These are phyloP conservation scores for Antitype chi DNA, from an alignment of 2,888 invertebrate genomes.

Conservation along the genomic window DNA sequence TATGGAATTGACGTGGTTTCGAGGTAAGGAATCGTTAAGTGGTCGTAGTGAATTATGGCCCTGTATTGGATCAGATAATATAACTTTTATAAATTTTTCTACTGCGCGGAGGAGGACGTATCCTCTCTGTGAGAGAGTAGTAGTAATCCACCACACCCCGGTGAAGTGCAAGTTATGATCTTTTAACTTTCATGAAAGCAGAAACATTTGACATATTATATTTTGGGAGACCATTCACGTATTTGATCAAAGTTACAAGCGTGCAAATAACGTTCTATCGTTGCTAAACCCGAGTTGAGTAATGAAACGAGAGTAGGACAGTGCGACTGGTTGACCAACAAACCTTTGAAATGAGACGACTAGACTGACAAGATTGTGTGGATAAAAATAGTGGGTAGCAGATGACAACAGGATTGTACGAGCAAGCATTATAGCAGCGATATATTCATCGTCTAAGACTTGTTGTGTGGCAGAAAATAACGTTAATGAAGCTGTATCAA, in stretches of 20 bases:
- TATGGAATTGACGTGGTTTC: too few species aligned
- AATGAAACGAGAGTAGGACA: conserved; percentile 54
- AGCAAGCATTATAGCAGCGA: conserved; percentile 26
- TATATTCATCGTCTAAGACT: conserved; percentile 41
- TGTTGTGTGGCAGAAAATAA: conserved; percentile 15
- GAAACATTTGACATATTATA: background rate
- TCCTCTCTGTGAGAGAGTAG: too few species aligned
- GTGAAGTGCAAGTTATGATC: too few species aligned
- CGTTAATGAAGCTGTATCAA: background rate
- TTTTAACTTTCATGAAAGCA: too few species aligned
- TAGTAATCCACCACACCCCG: too few species aligned
- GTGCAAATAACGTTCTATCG: conserved; percentile 42
- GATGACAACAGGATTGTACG: conserved; percentile 58
- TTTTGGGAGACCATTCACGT: background rate
- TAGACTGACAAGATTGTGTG: conserved; percentile 52
- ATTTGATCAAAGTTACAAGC: conserved; percentile 19
- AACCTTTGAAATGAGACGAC: conserved; percentile 62
- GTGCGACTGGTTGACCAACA: conserved; percentile 60
- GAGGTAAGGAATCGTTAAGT: too few species aligned
- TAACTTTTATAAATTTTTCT: too few species aligned
- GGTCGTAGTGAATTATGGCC: too few species aligned
- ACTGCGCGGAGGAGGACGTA: too few species aligned
- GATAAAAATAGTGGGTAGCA: conserved; percentile 58
- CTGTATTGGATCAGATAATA: too few species aligned
- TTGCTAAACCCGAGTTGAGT: conserved; percentile 55